phyloP scores from a whole-genome alignment of 2,888 invertebrate species.

The Pilophorus perplexus region DNA sequence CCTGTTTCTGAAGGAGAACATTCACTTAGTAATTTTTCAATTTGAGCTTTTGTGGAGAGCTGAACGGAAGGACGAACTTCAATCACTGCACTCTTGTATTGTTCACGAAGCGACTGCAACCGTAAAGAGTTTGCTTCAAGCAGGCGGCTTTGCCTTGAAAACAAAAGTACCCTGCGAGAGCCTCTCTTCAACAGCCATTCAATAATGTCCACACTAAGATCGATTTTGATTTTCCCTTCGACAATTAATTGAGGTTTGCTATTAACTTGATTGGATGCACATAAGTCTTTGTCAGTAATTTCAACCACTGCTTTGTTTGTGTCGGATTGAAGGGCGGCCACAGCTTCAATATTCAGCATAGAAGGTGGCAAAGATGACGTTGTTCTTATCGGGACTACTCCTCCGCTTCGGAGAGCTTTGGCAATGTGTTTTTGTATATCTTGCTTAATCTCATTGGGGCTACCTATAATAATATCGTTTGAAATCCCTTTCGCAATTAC shows the following conservation, averaged over 20 bases:
- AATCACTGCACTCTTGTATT: slow-evolving; percentile 15
- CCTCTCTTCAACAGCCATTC: slow-evolving; percentile 31
- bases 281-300: not conserved
- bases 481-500: not conserved
- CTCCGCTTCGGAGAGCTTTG: not conserved
- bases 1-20: not conserved
- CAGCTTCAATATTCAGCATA: slow-evolving; percentile 19
- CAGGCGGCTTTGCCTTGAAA: slow-evolving; percentile 10
- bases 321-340: not conserved
- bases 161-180: slow-evolving; percentile 12
- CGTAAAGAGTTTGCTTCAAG: not conserved
- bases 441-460: not conserved
- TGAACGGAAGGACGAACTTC: slow-evolving; percentile 11
- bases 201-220: slow-evolving; percentile 9
- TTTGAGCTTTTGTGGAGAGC: slow-evolving; percentile 6
- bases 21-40: not conserved
- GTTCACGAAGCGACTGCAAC: slow-evolving; percentile 2
- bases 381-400: not conserved
- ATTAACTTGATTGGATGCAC: slow-evolving; percentile 2
- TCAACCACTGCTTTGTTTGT: not conserved
- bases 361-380: not conserved
- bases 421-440: slow-evolving; percentile 2
- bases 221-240: slow-evolving; percentile 12
- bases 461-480: not conserved
- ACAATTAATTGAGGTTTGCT: slow-evolving; percentile 12